Conservation (phyloP, 2,113 vertebrate genomes). For the Sorex araneus region DNA sequence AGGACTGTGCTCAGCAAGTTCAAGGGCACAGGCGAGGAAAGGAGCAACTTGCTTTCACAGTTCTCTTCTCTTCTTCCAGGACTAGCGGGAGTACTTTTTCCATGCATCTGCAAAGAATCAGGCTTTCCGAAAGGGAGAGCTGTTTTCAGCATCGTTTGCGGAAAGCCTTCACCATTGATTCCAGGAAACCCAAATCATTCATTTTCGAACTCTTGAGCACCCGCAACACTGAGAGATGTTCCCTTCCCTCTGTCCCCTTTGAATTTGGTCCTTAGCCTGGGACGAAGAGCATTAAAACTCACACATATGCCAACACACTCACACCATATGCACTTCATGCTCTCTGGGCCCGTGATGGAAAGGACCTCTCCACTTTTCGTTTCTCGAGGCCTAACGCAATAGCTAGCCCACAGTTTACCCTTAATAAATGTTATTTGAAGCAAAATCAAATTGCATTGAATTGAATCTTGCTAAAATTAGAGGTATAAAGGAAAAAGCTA, state of each 20-base stretch:
- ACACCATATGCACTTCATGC: rapidly evolving
- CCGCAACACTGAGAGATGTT: neutral
- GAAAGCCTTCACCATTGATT: neutral
- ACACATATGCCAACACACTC: neutral
- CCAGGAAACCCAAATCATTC: neutral
- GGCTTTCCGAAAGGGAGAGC: neutral
- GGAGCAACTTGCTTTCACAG: neutral
- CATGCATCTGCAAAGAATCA: neutral
- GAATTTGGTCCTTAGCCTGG: neutral
- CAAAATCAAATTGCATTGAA: constrained; percentile 58
- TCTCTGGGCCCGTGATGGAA: neutral
- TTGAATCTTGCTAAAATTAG: constrained; percentile 32
- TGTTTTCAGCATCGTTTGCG: no score
- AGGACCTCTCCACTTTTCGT: neutral
- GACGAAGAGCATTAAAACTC: neutral
- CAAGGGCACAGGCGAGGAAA: constrained; percentile 25
- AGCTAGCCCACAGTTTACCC: constrained; percentile 46
- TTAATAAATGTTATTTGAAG: constrained; percentile 63
- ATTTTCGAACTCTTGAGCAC: neutral
- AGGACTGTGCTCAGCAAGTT: constrained; percentile 6
- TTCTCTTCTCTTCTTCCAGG: neutral
- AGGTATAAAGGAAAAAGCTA: constrained; percentile 6
- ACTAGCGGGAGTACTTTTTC: neutral
- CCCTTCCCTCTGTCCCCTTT: neutral
- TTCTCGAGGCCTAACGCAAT: neutral